Conservation (phyloP, 1,140 invertebrate species). For the Solen grandis region DNA sequence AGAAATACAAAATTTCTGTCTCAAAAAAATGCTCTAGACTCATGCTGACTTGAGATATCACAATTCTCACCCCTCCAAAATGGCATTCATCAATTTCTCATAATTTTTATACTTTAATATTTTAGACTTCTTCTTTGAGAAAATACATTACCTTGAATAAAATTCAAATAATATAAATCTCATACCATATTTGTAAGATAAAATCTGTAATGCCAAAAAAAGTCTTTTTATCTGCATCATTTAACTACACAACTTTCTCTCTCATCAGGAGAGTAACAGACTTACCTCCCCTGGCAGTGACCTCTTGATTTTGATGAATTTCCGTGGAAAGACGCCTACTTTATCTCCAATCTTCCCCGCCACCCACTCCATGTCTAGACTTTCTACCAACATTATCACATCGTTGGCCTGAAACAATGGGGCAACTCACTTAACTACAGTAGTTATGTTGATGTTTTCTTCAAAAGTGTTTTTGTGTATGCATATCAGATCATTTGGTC, state of each 20-base stretch:
- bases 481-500: no score
- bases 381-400: slow-evolving; percentile 85
- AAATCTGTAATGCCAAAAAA: no score
- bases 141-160: no score
- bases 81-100: slow-evolving; percentile 6
- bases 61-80: background rate
- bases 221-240: no score
- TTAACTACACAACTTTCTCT: no score
- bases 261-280: no score
- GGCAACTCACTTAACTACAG: no score
- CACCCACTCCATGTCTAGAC: slow-evolving; percentile 90
- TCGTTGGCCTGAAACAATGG: slow-evolving; percentile 85
- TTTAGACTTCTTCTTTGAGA: background rate
- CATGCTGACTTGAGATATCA: background rate
- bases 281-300: slow-evolving; percentile 82
- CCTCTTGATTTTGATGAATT: slow-evolving; percentile 89
- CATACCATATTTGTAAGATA: no score
- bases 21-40: background rate
- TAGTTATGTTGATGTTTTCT: no score
- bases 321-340: slow-evolving; percentile 90
- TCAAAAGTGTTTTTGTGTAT: no score
- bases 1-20: no score
- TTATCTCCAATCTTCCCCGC: slow-evolving; percentile 85
- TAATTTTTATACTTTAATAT: background rate
- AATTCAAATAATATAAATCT: no score